A percentile compares a stretch with the other conserved stretches of the same genome.
phyloP scores from a whole-genome alignment of 1,140 invertebrate genomes.

The Hyles vespertilio region DNA sequence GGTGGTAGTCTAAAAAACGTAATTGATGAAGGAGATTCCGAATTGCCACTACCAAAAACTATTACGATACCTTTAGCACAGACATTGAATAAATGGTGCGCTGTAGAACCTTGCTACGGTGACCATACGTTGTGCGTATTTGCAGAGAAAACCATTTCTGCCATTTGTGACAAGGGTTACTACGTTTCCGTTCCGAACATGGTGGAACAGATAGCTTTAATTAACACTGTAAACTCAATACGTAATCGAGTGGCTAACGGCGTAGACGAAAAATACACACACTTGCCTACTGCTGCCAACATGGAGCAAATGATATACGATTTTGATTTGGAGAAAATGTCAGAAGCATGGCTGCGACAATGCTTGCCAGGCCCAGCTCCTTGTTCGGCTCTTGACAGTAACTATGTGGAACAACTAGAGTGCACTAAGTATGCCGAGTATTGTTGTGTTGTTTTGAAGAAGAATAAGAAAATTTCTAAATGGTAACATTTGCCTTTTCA shows the following conservation, averaged over 20 bases:
- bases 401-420: conserved; percentile 51
- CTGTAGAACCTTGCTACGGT: conserved; percentile 50
- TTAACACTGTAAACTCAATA: conserved; percentile 62
- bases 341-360: conserved; percentile 51
- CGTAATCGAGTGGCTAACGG: conserved; percentile 54
- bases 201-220: conserved; percentile 38
- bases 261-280: conserved; percentile 37
- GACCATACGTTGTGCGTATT: conserved; percentile 65
- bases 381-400: conserved; percentile 48
- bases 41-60: neutral
- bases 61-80: conserved; percentile 18
- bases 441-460: conserved; percentile 38
- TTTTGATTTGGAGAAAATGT: conserved; percentile 55
- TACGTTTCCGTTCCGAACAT: conserved; percentile 35
- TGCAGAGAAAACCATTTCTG: conserved; percentile 27
- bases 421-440: conserved; percentile 51
- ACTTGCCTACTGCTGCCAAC: conserved; percentile 57
- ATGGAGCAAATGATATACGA: conserved; percentile 64
- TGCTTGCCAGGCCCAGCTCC: conserved; percentile 57
- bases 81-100: conserved; percentile 55
- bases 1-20: conserved; percentile 43
- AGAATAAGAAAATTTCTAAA: conserved; percentile 20
- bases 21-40: conserved; percentile 15
- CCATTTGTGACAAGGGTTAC: conserved; percentile 42
- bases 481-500: conserved; percentile 25